Evolutionary conservation across 2,888 invertebrate species (phyloP).

Genomic region (Cosmia trapezina): DNA sequence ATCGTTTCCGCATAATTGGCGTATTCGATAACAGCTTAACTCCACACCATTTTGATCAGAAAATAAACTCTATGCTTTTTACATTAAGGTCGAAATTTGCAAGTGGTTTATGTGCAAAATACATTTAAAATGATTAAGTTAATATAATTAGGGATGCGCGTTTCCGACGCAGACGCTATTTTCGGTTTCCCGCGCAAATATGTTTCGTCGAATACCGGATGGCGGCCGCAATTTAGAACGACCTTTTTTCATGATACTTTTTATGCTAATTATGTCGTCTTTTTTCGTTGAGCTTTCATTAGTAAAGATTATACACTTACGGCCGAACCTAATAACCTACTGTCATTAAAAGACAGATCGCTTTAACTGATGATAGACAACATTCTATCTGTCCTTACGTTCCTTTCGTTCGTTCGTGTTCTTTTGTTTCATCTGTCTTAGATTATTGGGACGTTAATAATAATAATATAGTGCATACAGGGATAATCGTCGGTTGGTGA

Average conservation of each 20-base stretch:
- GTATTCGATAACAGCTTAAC: slow-evolving; percentile 63
- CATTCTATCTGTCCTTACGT: too few species aligned
- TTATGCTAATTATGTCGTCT: slow-evolving; percentile 50
- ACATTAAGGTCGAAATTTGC: slow-evolving; percentile 34
- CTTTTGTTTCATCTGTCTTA: too few species aligned
- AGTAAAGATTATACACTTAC: slow-evolving; percentile 11
- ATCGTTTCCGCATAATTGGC: slow-evolving; percentile 83
- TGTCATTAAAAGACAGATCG: too few species aligned
- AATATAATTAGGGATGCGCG: slow-evolving; percentile 81
- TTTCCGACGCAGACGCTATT: slow-evolving; percentile 83
- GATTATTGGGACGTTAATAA: too few species aligned
- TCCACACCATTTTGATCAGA: slow-evolving; percentile 16
- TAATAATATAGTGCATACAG: too few species aligned
- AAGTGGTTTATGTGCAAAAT: slow-evolving; percentile 55
- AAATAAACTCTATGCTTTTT: slow-evolving; percentile 11
- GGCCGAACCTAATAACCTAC: too few species aligned
- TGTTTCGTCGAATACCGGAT: slow-evolving; percentile 78
- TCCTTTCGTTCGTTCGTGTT: too few species aligned
- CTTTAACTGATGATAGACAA: too few species aligned
- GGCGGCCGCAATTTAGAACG: slow-evolving; percentile 66
- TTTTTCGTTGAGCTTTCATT: slow-evolving; percentile 41
- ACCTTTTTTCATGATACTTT: slow-evolving; percentile 62
- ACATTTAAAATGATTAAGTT: slow-evolving; percentile 46
- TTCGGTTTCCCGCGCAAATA: slow-evolving; percentile 86
- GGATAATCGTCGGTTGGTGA: too few species aligned